Evolutionary conservation across 2,797 vertebrate genomes (phyloP).

Genomic region (Enteromius argenteus): DNA sequence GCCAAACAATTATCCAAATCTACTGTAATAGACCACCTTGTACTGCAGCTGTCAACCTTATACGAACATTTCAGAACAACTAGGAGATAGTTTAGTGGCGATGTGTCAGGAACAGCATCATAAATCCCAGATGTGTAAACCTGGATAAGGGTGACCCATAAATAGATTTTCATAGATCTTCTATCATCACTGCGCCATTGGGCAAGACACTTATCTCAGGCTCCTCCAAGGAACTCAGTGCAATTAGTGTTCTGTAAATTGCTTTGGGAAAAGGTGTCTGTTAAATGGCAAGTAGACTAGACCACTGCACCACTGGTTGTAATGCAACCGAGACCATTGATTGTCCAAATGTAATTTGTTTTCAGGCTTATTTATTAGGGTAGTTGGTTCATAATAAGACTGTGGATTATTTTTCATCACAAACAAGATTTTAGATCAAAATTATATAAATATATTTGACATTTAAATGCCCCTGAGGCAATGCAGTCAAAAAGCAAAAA

Average conservation of each 20-base stretch:
- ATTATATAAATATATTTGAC: not conserved
- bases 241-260: constrained; percentile 45
- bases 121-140: constrained; percentile 37
- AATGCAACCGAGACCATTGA: constrained; percentile 1
- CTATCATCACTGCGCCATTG: constrained; percentile 24
- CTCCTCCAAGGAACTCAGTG: constrained; percentile 27
- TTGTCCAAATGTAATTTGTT: not conserved
- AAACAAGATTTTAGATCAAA: not conserved
- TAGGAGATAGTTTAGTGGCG: not conserved
- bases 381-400: not conserved
- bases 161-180: constrained; percentile 45
- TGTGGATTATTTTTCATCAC: constrained; percentile 1
- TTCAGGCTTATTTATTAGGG: constrained; percentile 12
- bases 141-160: constrained; percentile 40
- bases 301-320: not conserved
- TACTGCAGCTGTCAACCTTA: not conserved
- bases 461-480: not conserved
- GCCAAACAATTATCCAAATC: not conserved
- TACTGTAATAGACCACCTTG: not conserved
- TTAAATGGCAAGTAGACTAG: constrained; percentile 33
- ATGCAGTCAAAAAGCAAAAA: not conserved
- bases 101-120: constrained; percentile 12
- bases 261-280: constrained; percentile 36
- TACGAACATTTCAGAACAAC: not conserved
- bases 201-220: constrained; percentile 36